phyloP scores from a whole-genome alignment of 2,888 invertebrate species.

The Mesochorus sp. region DNA sequence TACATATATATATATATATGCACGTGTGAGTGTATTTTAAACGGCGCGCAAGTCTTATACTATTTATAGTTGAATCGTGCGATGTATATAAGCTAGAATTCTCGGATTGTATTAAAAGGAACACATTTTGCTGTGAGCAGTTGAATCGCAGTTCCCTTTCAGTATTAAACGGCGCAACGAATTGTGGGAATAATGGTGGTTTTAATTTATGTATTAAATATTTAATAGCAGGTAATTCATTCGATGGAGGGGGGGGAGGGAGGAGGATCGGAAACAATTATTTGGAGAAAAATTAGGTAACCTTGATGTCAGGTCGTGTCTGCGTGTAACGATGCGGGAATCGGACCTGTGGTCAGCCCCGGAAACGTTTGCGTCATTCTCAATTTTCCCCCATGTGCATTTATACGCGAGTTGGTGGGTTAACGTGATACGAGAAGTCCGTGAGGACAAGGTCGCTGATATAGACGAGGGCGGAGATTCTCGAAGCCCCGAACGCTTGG shows the following conservation, averaged over 20 bases:
- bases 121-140: conserved; percentile 49
- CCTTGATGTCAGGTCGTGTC: no score
- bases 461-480: conserved; percentile 53
- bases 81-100: conserved; percentile 61
- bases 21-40: conserved; percentile 63
- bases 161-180: conserved; percentile 5
- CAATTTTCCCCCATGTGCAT: conserved; percentile 9
- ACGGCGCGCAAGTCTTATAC: conserved; percentile 54
- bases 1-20: no score
- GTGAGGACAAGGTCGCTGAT: conserved; percentile 66
- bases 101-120: conserved; percentile 57
- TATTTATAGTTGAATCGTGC: conserved; percentile 71
- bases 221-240: no score
- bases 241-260: no score
- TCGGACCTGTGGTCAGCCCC: not conserved
- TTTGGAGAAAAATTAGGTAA: no score
- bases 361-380: conserved; percentile 8
- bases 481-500: conserved; percentile 56
- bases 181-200: conserved; percentile 21
- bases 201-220: conserved; percentile 31
- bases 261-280: no score
- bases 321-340: not conserved
- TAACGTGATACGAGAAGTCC: conserved; percentile 31
- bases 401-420: conserved; percentile 20
- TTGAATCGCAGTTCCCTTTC: conserved; percentile 28